A percentile compares a stretch with the other conserved stretches of the same genome.
These are phyloP conservation scores for Hestina assimilis DNA, from an alignment of 1,140 invertebrate species.

Conservation along the genomic window DNA sequence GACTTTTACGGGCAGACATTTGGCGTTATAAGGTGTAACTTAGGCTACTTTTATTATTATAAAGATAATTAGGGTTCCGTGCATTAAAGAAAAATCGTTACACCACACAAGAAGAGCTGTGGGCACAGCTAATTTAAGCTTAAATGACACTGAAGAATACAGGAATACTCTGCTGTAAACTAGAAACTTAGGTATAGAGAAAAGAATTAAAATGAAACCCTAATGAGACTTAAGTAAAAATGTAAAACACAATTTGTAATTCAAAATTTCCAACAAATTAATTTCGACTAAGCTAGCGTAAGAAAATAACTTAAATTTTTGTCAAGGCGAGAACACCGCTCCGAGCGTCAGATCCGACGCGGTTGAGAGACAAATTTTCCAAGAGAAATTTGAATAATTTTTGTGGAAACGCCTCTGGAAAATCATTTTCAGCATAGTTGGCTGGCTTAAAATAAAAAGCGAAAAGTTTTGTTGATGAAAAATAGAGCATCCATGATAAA, in stretches of 20 bases:
- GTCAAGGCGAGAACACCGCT: conserved; percentile 4
- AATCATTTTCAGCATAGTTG: neutral
- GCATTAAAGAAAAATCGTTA: too few relatives aligned
- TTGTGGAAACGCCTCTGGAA: neutral
- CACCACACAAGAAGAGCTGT: too few relatives aligned
- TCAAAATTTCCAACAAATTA: neutral
- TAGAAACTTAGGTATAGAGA: neutral
- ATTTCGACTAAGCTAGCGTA: neutral
- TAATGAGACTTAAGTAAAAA: too few relatives aligned
- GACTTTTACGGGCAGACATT: too few relatives aligned
- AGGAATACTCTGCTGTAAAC: too few relatives aligned
- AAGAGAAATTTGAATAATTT: conserved; percentile 6
- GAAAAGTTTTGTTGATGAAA: neutral
- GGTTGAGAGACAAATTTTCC: neutral
- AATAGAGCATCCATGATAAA: too few relatives aligned
- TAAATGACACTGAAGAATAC: too few relatives aligned
- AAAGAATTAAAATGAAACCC: too few relatives aligned
- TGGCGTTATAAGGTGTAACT: too few relatives aligned
- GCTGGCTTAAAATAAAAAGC: neutral
- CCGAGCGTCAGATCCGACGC: neutral
- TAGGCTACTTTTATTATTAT: too few relatives aligned
- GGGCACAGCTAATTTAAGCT: too few relatives aligned
- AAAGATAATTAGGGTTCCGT: too few relatives aligned
- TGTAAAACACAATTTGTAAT: neutral
- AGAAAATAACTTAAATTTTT: neutral